A percentile compares a stretch with the other conserved stretches of the same genome.
These are phyloP conservation scores for Cosmorhoe ocellata DNA, from an alignment of 2,888 invertebrate species.

Conservation along the genomic window DNA sequence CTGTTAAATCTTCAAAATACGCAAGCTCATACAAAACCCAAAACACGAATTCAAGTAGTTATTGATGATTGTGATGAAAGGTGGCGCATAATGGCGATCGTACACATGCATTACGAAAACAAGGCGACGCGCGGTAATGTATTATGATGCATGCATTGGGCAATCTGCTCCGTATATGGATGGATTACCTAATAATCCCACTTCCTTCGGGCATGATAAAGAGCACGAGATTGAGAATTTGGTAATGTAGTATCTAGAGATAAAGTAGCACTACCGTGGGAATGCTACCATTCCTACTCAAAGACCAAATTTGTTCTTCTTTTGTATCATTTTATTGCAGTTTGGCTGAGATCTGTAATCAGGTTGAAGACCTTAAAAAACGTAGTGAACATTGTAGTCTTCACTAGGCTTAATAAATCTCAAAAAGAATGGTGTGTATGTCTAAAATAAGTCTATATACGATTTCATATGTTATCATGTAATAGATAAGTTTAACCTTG, in stretches of 20 bases:
- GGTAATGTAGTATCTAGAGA: neutral
- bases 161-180: constrained; percentile 47
- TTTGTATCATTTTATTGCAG: no score
- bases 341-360: no score
- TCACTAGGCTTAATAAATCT: no score
- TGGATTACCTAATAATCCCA: constrained; percentile 33
- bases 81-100: constrained; percentile 11
- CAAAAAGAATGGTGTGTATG: no score
- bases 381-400: no score
- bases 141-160: constrained; percentile 50
- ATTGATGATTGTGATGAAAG: constrained; percentile 9
- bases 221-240: constrained; percentile 14
- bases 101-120: constrained; percentile 22
- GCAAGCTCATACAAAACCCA: neutral
- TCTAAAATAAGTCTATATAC: no score
- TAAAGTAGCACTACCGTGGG: neutral
- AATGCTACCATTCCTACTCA: neutral
- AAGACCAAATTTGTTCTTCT: no score
- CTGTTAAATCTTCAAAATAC: no score
- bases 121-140: constrained; percentile 30
- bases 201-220: constrained; percentile 21
- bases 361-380: no score
- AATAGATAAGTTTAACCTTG: no score
- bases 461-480: no score
- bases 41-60: constrained; percentile 6